Conservation (phyloP, 2,797 vertebrate genomes). For the Antennarius maculatus region DNA sequence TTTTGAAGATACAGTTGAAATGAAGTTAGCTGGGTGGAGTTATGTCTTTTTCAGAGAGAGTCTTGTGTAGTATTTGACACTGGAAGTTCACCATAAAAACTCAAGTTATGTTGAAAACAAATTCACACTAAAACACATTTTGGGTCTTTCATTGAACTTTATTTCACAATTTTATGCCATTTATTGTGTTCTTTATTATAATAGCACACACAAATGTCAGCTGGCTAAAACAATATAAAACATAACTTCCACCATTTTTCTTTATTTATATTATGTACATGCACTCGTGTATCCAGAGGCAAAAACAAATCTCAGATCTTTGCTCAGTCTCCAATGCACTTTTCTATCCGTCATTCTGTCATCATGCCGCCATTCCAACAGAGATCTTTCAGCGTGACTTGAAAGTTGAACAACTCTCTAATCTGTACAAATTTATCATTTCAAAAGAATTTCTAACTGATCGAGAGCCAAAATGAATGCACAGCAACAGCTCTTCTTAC, state of each 20-base stretch:
- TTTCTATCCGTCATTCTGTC: constrained; percentile 19
- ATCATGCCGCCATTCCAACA: constrained; percentile 54
- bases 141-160: constrained; percentile 66
- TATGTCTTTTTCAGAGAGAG: background rate
- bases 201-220: constrained; percentile 79
- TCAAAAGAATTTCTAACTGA: background rate
- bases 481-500: constrained; percentile 3
- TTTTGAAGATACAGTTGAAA: too few species aligned
- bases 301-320: constrained; percentile 56
- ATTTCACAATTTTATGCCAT: constrained; percentile 78
- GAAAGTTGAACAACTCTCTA: constrained; percentile 13
- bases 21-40: too few species aligned
- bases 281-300: constrained; percentile 67
- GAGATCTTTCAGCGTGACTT: constrained; percentile 50
- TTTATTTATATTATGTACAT: constrained; percentile 84
- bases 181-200: constrained; percentile 73
- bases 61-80: background rate
- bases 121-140: background rate
- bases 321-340: constrained; percentile 60
- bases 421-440: constrained; percentile 11
- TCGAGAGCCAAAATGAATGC: constrained; percentile 14
- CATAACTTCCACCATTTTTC: constrained; percentile 75
- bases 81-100: background rate
- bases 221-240: constrained; percentile 85
- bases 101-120: background rate